Evolutionary conservation across 2,113 vertebrate species (phyloP).

Genomic region (Melanocharis versteri): DNA sequence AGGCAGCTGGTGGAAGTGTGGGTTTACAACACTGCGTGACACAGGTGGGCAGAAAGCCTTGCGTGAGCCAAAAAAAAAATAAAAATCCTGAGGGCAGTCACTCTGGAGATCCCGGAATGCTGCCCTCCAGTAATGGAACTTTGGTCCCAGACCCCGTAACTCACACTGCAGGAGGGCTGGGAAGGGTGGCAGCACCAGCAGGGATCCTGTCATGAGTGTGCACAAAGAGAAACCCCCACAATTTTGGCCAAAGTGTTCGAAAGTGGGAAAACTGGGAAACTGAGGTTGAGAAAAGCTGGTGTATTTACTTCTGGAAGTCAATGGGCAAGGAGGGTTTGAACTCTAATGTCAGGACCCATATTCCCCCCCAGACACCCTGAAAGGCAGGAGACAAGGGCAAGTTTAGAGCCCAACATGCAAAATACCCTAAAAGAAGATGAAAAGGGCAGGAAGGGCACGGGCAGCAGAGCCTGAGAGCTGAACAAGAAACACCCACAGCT

Average conservation of each 20-base stretch:
- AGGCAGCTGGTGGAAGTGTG: neutral
- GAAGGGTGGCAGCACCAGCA: neutral
- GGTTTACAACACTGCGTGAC: neutral
- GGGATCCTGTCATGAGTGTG: fast-evolving
- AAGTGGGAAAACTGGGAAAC: neutral
- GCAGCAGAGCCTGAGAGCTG: neutral
- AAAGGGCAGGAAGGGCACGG: neutral
- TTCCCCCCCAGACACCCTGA: neutral
- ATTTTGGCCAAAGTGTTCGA: neutral
- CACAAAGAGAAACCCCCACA: neutral
- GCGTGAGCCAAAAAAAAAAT: neutral
- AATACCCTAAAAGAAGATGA: neutral
- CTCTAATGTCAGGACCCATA: neutral
- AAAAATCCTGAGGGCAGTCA: neutral
- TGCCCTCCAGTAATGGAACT: neutral
- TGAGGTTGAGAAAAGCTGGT: neutral
- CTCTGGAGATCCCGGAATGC: fast-evolving
- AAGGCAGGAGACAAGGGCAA: neutral
- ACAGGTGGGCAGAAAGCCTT: neutral
- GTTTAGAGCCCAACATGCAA: neutral
- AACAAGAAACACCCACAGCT: neutral
- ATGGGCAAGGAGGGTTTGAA: neutral
- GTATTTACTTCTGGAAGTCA: neutral
- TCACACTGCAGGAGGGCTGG: neutral
- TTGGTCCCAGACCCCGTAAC: fast-evolving